phyloP scores from a whole-genome alignment of 2,888 invertebrate genomes.

The Poecilus cupreus region DNA sequence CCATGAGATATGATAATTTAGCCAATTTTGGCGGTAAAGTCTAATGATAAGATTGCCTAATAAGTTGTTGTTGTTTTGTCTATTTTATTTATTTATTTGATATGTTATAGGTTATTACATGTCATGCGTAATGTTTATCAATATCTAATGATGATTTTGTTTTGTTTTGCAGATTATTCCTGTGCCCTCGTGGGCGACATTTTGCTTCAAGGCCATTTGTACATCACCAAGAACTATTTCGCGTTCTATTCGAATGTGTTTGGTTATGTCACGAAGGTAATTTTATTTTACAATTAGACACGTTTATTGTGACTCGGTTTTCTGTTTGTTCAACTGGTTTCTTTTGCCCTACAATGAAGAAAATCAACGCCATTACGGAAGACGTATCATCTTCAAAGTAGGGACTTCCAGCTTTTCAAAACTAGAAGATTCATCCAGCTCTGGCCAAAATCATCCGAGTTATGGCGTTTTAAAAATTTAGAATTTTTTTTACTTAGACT shows the following conservation, averaged over 20 bases:
- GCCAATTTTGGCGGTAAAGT: neutral
- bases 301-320: too few species aligned
- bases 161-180: conserved; percentile 84
- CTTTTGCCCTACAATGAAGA: too few species aligned
- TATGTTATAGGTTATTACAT: neutral
- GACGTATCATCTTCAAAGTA: too few species aligned
- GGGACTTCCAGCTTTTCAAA: too few species aligned
- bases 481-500: too few species aligned
- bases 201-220: conserved; percentile 93
- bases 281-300: conserved; percentile 63
- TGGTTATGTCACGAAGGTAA: conserved; percentile 94
- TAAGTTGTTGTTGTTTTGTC: neutral
- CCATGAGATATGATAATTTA: neutral
- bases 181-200: conserved; percentile 95
- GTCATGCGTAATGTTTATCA: neutral
- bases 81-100: neutral
- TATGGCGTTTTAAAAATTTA: too few species aligned
- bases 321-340: too few species aligned
- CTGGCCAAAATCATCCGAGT: too few species aligned
- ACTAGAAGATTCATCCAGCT: too few species aligned
- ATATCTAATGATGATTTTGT: neutral
- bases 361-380: too few species aligned
- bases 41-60: neutral
- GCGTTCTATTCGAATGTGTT: conserved; percentile 98
- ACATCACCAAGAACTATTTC: conserved; percentile 95